These are phyloP conservation scores for Heliconius hewitsoni DNA, from an alignment of 1,140 invertebrate species.

Conservation along the genomic window DNA sequence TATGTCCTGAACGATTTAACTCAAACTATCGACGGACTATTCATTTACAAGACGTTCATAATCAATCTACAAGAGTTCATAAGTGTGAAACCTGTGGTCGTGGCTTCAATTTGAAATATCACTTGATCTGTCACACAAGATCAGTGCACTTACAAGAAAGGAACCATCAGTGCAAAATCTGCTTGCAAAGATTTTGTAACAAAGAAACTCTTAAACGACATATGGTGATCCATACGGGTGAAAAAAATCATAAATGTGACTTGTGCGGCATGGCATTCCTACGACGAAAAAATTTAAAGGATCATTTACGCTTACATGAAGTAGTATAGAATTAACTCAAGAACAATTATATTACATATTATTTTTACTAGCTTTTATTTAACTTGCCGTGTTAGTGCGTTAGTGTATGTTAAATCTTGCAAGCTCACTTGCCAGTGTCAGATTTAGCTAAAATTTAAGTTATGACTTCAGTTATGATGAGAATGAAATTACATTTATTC, in stretches of 20 bases:
- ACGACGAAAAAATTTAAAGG: slow-evolving; percentile 68
- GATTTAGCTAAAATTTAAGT: no score
- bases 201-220: slow-evolving; percentile 77
- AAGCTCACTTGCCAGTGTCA: no score
- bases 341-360: not conserved
- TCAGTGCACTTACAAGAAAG: slow-evolving; percentile 72
- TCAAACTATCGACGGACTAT: slow-evolving; percentile 70
- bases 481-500: no score
- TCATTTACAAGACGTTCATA: slow-evolving; percentile 73
- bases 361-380: not conserved
- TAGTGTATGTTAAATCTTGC: no score
- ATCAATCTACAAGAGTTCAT: slow-evolving; percentile 72
- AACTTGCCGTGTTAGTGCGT: no score
- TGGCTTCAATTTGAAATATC: slow-evolving; percentile 69
- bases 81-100: slow-evolving; percentile 72
- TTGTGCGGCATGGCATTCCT: slow-evolving; percentile 85
- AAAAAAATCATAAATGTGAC: slow-evolving; percentile 87
- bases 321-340: slow-evolving; percentile 28
- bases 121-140: slow-evolving; percentile 71
- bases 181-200: slow-evolving; percentile 77
- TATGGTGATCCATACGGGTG: slow-evolving; percentile 84
- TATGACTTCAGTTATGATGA: no score
- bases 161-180: slow-evolving; percentile 72
- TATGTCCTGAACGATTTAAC: slow-evolving; percentile 73
- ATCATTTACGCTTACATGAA: slow-evolving; percentile 67